A percentile compares a stretch with the other conserved stretches of the same genome.
Evolutionary conservation across 2,888 invertebrate species (phyloP).

Genomic region (Neoaliturus tenellus): DNA sequence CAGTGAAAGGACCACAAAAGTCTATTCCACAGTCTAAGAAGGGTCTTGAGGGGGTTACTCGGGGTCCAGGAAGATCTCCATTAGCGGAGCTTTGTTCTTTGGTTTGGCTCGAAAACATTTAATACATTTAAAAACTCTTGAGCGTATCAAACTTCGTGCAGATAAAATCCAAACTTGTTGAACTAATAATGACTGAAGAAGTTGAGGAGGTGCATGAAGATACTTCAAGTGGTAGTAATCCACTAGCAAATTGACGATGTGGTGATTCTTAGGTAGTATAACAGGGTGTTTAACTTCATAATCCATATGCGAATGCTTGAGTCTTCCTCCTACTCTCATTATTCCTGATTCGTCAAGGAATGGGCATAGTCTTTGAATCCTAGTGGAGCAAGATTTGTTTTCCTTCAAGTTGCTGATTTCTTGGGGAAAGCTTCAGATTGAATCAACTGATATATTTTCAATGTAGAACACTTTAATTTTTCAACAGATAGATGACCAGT

Average conservation of each 20-base stretch:
- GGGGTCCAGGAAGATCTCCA: conserved; percentile 43
- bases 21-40: conserved; percentile 32
- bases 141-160: conserved; percentile 58
- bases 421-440: conserved; percentile 28
- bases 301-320: conserved; percentile 41
- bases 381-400: not conserved
- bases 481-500: not conserved
- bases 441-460: not conserved
- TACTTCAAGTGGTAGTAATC: conserved; percentile 58
- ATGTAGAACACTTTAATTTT: not conserved
- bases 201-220: conserved; percentile 60
- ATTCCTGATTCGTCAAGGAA: conserved; percentile 39
- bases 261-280: conserved; percentile 39
- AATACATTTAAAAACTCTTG: conserved; percentile 60
- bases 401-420: conserved; percentile 27
- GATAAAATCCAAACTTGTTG: conserved; percentile 61
- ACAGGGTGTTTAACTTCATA: conserved; percentile 35
- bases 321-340: conserved; percentile 61
- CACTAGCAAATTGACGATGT: conserved; percentile 41
- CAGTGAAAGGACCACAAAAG: conserved; percentile 35
- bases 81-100: conserved; percentile 17
- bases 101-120: conserved; percentile 58
- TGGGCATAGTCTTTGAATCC: conserved; percentile 40
- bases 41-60: conserved; percentile 19
- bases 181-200: conserved; percentile 57